These are phyloP conservation scores for Laticauda laticaudata DNA, from an alignment of 2,113 vertebrate genomes.

Conservation along the genomic window DNA sequence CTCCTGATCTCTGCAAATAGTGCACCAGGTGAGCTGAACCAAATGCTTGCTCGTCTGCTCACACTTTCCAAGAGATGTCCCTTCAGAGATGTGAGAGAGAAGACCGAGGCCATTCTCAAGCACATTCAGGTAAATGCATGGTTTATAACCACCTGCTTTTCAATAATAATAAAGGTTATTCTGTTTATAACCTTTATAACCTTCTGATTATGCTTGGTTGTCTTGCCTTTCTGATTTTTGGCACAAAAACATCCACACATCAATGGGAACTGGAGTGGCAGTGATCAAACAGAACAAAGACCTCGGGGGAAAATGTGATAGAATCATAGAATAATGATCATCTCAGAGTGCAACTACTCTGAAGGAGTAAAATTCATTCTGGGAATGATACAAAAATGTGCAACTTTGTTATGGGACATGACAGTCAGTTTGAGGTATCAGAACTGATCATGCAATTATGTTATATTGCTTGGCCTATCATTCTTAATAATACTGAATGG, in stretches of 20 bases:
- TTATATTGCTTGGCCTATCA: neutral
- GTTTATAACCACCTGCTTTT: neutral
- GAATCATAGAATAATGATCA: neutral
- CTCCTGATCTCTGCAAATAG: neutral
- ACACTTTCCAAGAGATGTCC: slow-evolving; percentile 91
- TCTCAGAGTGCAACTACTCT: neutral
- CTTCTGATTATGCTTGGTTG: neutral
- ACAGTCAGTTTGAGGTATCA: neutral
- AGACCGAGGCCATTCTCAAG: slow-evolving; percentile 76
- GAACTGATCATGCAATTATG: neutral
- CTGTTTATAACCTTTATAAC: neutral
- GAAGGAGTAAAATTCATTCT: neutral
- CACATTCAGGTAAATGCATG: slow-evolving; percentile 80
- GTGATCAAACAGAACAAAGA: neutral
- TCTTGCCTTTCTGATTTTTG: neutral
- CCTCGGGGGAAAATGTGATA: neutral
- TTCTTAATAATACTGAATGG: neutral
- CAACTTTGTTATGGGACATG: neutral
- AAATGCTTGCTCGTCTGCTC: slow-evolving; percentile 83
- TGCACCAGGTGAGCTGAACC: slow-evolving; percentile 75
- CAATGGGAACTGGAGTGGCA: neutral
- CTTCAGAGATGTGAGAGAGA: slow-evolving; percentile 83
- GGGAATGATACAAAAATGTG: neutral
- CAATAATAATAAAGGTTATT: too few species aligned
- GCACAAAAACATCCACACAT: neutral